phyloP scores from a whole-genome alignment of 2,888 invertebrate species.

The Nomada ruficornis region DNA sequence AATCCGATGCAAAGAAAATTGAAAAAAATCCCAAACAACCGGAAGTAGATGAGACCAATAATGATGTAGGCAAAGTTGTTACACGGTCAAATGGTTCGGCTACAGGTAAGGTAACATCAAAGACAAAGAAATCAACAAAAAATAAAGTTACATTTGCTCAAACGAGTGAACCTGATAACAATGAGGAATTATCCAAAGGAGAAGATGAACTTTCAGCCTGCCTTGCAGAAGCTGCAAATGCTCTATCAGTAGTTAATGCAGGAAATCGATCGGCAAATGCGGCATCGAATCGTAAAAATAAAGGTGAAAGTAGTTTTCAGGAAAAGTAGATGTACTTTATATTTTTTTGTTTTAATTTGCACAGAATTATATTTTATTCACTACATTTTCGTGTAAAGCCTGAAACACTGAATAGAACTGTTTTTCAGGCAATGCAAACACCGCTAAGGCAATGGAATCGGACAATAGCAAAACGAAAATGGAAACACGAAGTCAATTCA shows the following conservation, averaged over 20 bases:
- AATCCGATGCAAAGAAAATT: conserved; percentile 61
- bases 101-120: conserved; percentile 72
- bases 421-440: conserved; percentile 70
- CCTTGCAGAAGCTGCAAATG: conserved; percentile 82
- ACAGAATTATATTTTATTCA: conserved; percentile 15
- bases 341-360: conserved; percentile 9
- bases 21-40: conserved; percentile 67
- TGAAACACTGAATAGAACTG: neutral
- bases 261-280: conserved; percentile 67
- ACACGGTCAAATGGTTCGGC: conserved; percentile 71
- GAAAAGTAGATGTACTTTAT: neutral
- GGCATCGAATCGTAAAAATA: conserved; percentile 72
- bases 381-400: neutral
- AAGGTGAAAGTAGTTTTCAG: conserved; percentile 67
- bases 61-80: conserved; percentile 62
- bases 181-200: conserved; percentile 70
- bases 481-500: conserved; percentile 76
- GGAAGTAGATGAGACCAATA: conserved; percentile 57
- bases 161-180: conserved; percentile 61
- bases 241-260: conserved; percentile 77
- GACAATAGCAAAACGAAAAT: conserved; percentile 74
- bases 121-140: conserved; percentile 76
- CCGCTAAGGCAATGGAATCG: conserved; percentile 58
- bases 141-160: conserved; percentile 75
- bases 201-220: conserved; percentile 82